Percentiles rank a stretch among this genome's conserved stretches.
Conservation (phyloP, 2,888 invertebrate genomes). For the Myopa tessellatipennis region DNA sequence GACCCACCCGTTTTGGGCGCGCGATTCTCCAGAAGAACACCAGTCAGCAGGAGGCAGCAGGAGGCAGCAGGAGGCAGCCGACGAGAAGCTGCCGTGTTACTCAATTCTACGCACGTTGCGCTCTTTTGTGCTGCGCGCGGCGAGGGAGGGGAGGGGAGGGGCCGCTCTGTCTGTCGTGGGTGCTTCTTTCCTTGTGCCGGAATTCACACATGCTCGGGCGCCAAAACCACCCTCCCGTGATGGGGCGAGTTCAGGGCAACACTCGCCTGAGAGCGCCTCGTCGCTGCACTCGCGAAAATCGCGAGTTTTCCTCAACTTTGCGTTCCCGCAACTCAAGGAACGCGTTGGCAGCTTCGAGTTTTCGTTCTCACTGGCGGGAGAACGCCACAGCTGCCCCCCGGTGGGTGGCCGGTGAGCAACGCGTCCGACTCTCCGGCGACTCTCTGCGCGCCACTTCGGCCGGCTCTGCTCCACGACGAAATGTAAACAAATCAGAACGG, state of each 20-base stretch:
- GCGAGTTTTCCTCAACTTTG: background rate
- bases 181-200: slow-evolving; percentile 29
- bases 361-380: background rate
- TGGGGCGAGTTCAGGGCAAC: background rate
- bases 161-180: background rate
- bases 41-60: background rate
- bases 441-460: background rate
- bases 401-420: background rate
- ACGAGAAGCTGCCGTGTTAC: too few species aligned
- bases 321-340: background rate
- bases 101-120: background rate
- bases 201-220: slow-evolving; percentile 16
- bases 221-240: background rate
- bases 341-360: background rate
- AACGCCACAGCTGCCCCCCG: background rate
- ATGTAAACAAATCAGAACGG: slow-evolving; percentile 25
- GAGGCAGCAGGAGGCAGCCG: too few species aligned
- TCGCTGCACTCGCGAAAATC: background rate
- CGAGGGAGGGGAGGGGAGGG: too few species aligned
- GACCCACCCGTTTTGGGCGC: background rate
- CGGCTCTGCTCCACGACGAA: background rate
- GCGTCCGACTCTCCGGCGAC: background rate
- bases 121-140: background rate
- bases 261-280: background rate
- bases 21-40: slow-evolving; percentile 30